Percentiles rank a stretch among this genome's conserved stretches.
phyloP scores from a whole-genome alignment of 2,888 invertebrate species.

The Lasioglossum morio region DNA sequence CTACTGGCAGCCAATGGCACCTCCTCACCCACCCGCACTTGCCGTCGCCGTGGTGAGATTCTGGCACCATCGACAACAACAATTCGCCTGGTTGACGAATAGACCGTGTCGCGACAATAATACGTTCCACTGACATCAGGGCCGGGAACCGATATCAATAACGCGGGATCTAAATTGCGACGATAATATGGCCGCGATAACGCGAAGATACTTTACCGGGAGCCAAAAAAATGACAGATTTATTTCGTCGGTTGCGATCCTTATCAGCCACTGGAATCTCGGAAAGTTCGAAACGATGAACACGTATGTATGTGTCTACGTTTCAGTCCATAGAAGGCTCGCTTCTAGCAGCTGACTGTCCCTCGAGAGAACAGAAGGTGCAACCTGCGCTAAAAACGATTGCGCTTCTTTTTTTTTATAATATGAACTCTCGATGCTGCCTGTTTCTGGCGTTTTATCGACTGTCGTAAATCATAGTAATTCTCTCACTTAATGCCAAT shows the following conservation, averaged over 20 bases:
- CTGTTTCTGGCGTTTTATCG: background rate
- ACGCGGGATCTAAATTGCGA: slow-evolving; percentile 55
- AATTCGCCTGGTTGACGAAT: slow-evolving; percentile 49
- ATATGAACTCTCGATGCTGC: background rate
- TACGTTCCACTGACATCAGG: slow-evolving; percentile 29
- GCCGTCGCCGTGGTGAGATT: slow-evolving; percentile 47
- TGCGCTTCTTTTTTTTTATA: background rate
- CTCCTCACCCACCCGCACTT: slow-evolving; percentile 2
- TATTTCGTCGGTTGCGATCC: slow-evolving; percentile 28
- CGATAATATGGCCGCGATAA: slow-evolving; percentile 35
- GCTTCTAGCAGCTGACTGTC: slow-evolving; percentile 20
- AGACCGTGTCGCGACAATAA: slow-evolving; percentile 36
- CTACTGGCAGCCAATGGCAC: background rate
- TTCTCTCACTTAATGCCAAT: background rate
- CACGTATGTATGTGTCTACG: background rate
- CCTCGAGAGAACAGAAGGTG: slow-evolving; percentile 37
- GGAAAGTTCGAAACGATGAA: slow-evolving; percentile 23
- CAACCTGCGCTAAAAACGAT: background rate
- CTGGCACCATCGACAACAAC: slow-evolving; percentile 44
- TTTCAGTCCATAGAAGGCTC: background rate
- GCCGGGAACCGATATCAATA: slow-evolving; percentile 34
- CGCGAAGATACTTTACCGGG: slow-evolving; percentile 7
- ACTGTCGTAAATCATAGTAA: background rate
- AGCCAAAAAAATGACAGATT: slow-evolving; percentile 27
- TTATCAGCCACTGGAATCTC: slow-evolving; percentile 35